Percentiles rank a stretch among this genome's conserved stretches.
Conservation (phyloP, 2,888 invertebrate genomes). For the Athalia rosae region DNA sequence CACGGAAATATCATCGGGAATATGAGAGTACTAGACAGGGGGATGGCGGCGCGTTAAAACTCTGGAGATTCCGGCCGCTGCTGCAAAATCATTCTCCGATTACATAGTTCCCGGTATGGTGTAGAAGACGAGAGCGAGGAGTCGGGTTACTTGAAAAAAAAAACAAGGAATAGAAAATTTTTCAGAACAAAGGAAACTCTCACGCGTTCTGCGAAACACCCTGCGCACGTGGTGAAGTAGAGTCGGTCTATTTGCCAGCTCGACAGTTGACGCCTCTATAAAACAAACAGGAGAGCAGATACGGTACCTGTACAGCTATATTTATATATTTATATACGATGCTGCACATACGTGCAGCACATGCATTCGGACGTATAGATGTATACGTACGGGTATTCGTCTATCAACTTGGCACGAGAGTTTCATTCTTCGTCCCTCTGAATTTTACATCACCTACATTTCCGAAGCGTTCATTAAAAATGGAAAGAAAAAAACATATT, state of each 20-base stretch:
- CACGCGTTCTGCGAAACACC: background rate
- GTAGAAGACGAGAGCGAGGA: background rate
- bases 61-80: background rate
- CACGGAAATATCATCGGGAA: slow-evolving; percentile 5
- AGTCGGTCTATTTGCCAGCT: background rate
- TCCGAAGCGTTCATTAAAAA: too few relatives aligned
- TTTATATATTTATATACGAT: too few relatives aligned
- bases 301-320: too few relatives aligned
- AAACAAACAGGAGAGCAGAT: too few relatives aligned
- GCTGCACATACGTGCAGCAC: too few relatives aligned
- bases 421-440: too few relatives aligned
- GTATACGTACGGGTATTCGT: too few relatives aligned
- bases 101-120: slow-evolving; percentile 10
- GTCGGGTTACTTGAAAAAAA: slow-evolving; percentile 18
- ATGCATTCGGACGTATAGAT: too few relatives aligned
- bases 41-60: slow-evolving; percentile 10
- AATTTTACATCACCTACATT: too few relatives aligned
- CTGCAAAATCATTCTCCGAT: too few relatives aligned
- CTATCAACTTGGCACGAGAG: too few relatives aligned
- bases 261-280: slow-evolving; percentile 14
- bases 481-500: too few relatives aligned
- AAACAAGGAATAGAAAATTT: slow-evolving; percentile 7
- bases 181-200: slow-evolving; percentile 2
- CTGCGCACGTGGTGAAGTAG: background rate
- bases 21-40: background rate